Percentiles rank a stretch among this genome's conserved stretches.
These are phyloP conservation scores for Sarcophaga rosellei DNA, from an alignment of 2,888 invertebrate genomes.

Conservation along the genomic window DNA sequence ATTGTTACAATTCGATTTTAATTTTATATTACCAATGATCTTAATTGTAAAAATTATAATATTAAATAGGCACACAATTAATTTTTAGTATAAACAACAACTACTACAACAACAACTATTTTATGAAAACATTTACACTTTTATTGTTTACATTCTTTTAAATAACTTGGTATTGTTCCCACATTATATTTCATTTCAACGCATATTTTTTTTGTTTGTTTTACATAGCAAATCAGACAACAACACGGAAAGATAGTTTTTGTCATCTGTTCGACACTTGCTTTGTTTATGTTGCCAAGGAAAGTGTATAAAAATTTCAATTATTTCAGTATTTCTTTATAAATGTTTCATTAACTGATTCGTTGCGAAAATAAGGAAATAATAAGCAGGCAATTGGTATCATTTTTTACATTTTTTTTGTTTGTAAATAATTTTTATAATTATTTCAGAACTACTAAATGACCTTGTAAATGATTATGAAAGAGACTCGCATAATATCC, in stretches of 20 bases:
- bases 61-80: no score
- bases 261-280: neutral
- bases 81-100: no score
- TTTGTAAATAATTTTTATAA: slow-evolving; percentile 20
- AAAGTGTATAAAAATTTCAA: neutral
- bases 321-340: neutral
- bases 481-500: neutral
- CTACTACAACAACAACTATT: no score
- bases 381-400: neutral
- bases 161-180: no score
- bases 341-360: slow-evolving; percentile 9
- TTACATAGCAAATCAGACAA: neutral
- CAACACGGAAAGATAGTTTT: neutral
- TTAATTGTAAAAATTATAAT: no score
- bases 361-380: slow-evolving; percentile 50
- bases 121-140: no score
- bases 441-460: slow-evolving; percentile 18
- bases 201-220: no score
- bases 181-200: no score
- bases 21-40: no score
- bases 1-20: no score
- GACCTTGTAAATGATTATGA: slow-evolving; percentile 48
- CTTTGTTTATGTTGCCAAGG: neutral
- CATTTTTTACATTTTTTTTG: slow-evolving; percentile 1
- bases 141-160: no score